Conservation (phyloP, 2,113 vertebrate species). For the Corapipo altera region DNA sequence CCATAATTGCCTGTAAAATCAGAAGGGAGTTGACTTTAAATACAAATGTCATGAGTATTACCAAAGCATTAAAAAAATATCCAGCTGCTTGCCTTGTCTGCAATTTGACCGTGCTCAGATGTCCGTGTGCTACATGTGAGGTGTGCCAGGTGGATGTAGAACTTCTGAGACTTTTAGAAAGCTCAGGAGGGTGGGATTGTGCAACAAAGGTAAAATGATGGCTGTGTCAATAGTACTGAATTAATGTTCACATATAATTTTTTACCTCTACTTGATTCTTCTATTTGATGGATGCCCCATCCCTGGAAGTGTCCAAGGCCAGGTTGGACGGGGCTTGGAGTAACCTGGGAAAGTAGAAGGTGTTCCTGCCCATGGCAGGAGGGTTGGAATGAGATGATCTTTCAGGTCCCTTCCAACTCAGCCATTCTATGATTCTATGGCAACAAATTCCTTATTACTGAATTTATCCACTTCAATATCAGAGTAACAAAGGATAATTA, state of each 20-base stretch:
- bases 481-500: not conserved
- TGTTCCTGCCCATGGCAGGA: not conserved
- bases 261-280: not conserved
- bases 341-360: rapidly evolving
- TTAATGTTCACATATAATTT: not conserved
- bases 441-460: not conserved
- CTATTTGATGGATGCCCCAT: not conserved
- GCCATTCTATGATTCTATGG: rapidly evolving
- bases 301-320: not conserved
- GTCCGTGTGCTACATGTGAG: rapidly evolving
- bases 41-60: not conserved
- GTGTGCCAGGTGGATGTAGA: not conserved
- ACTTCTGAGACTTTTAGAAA: not conserved
- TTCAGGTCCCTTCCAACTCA: not conserved
- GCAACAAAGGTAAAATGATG: not conserved
- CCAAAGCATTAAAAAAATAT: not conserved
- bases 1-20: constrained; percentile 26
- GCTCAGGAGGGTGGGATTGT: not conserved
- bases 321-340: rapidly evolving
- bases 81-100: not conserved
- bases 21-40: not conserved
- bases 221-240: not conserved
- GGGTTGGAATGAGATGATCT: not conserved
- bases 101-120: not conserved
- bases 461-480: not conserved